Conservation (phyloP, 1,140 invertebrate species). For the Aphelenchoides avenae region DNA sequence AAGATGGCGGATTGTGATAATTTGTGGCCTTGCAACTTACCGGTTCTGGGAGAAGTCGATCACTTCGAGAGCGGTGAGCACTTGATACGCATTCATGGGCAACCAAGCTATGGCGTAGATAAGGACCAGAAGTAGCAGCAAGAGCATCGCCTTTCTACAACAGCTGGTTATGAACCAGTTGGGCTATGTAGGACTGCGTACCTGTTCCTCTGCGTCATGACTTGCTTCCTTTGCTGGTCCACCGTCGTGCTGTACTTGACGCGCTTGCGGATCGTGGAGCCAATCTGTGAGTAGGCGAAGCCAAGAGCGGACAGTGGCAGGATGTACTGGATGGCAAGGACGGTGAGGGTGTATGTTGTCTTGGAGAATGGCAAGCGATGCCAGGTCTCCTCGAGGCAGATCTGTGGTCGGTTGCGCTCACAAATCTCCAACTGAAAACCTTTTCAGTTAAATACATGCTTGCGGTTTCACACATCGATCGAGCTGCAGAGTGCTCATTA, state of each 20-base stretch:
- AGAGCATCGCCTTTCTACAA: conserved; percentile 48
- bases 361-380: conserved; percentile 48
- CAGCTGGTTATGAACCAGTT: conserved; percentile 13
- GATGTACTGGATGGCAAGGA: conserved; percentile 56
- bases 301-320: conserved; percentile 51
- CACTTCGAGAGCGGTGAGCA: conserved; percentile 54
- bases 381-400: conserved; percentile 52
- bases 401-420: conserved; percentile 42
- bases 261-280: conserved; percentile 52
- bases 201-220: conserved; percentile 33
- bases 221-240: conserved; percentile 30
- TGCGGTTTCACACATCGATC: too few species aligned
- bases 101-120: conserved; percentile 55
- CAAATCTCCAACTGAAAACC: conserved; percentile 47
- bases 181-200: conserved; percentile 19
- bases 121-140: conserved; percentile 50
- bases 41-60: conserved; percentile 57
- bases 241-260: conserved; percentile 40
- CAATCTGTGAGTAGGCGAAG: conserved; percentile 57
- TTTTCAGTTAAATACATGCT: too few species aligned
- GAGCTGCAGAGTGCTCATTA: too few species aligned
- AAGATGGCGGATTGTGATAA: conserved; percentile 18
- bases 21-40: conserved; percentile 21
- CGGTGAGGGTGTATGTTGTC: conserved; percentile 49
- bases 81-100: conserved; percentile 56